A percentile compares a stretch with the other conserved stretches of the same genome.
These are phyloP conservation scores for Myotis planiceps DNA, from an alignment of 2,797 vertebrate genomes.

Conservation along the genomic window DNA sequence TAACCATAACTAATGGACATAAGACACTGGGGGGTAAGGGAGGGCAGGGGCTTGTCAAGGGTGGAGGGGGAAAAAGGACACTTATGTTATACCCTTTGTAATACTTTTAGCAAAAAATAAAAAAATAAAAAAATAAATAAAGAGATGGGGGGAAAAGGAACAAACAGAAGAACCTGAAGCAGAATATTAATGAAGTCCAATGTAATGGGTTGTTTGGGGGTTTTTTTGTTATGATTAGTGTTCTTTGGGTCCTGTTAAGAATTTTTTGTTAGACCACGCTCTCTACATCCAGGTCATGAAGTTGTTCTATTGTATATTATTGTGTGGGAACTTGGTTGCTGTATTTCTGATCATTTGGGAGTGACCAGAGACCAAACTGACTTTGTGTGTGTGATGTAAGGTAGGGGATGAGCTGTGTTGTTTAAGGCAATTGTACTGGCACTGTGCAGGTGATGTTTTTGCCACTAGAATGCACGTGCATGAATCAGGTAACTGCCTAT, in stretches of 20 bases:
- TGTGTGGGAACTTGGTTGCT: neutral
- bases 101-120: too few relatives aligned
- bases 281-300: neutral
- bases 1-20: too few relatives aligned
- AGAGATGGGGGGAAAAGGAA: too few relatives aligned
- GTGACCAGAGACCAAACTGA: neutral
- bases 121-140: too few relatives aligned
- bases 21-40: too few relatives aligned
- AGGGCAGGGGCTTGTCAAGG: too few relatives aligned
- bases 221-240: neutral
- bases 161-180: neutral
- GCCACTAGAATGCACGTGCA: neutral
- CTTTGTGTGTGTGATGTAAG: neutral
- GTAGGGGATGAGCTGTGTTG: neutral
- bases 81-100: too few relatives aligned
- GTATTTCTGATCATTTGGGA: neutral
- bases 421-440: neutral
- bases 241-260: neutral
- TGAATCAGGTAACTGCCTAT: neutral
- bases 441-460: neutral
- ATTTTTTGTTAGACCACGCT: neutral
- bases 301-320: neutral
- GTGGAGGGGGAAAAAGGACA: too few relatives aligned
- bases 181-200: neutral
- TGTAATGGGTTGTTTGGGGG: neutral